These are phyloP conservation scores for Bembecia ichneumoniformis DNA, from an alignment of 2,888 invertebrate genomes.

Conservation along the genomic window DNA sequence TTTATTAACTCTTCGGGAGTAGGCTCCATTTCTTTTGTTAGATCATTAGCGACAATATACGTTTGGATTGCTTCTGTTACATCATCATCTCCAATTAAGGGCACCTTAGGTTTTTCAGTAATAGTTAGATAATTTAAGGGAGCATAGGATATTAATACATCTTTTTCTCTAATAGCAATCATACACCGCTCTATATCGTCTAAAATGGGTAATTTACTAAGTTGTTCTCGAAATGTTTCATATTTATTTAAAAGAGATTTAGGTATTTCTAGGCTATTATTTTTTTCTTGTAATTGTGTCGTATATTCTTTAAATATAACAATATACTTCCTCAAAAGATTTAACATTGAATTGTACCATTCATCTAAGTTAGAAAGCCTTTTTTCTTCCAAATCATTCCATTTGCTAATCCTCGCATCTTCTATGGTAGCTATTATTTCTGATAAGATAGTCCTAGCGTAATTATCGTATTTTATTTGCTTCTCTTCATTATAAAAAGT, in stretches of 20 bases:
- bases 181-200: conserved; percentile 35
- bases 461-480: conserved; percentile 33
- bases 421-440: conserved; percentile 55
- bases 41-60: conserved; percentile 45
- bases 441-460: conserved; percentile 41
- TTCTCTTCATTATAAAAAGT: conserved; percentile 29
- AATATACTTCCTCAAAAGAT: conserved; percentile 27
- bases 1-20: conserved; percentile 52
- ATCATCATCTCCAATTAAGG: conserved; percentile 58
- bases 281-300: conserved; percentile 9
- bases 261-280: not conserved
- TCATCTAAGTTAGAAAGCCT: conserved; percentile 37
- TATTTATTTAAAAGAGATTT: conserved; percentile 15
- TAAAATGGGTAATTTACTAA: conserved; percentile 36
- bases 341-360: conserved; percentile 39
- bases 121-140: conserved; percentile 36
- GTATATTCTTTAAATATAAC: conserved; percentile 20
- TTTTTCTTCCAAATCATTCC: conserved; percentile 46
- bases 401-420: conserved; percentile 37
- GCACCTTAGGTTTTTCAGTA: conserved; percentile 33
- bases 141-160: conserved; percentile 36
- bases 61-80: conserved; percentile 45
- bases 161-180: conserved; percentile 20
- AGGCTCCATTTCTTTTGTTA: conserved; percentile 53
- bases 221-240: conserved; percentile 16